Conservation (phyloP, 2,113 vertebrate genomes). For the Stercorarius parasiticus region DNA sequence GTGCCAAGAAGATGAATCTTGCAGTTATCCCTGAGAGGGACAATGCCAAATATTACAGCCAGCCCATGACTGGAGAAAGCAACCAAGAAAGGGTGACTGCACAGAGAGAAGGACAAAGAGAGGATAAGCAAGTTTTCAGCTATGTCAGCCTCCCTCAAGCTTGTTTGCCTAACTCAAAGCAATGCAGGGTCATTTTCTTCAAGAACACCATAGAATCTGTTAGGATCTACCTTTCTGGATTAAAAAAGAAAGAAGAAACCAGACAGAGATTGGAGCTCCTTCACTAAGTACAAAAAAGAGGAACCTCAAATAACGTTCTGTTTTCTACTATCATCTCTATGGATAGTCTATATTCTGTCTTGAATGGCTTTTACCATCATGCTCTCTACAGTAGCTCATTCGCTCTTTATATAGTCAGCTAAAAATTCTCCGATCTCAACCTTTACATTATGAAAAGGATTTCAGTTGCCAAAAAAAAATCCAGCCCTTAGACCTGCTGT, state of each 20-base stretch:
- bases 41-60: neutral
- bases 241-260: neutral
- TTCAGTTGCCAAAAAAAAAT: neutral
- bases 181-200: neutral
- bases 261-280: accelerated
- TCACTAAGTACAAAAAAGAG: neutral
- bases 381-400: neutral
- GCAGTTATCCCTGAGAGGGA: neutral
- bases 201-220: neutral
- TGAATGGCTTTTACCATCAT: neutral
- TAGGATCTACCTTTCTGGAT: neutral
- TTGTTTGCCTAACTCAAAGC: neutral
- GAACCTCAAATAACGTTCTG: neutral
- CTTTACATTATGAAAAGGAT: neutral
- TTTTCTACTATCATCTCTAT: neutral
- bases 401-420: neutral
- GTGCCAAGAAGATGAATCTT: neutral
- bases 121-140: neutral
- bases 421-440: neutral
- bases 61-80: neutral
- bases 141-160: neutral
- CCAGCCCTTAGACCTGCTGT: neutral
- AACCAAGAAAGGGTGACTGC: neutral
- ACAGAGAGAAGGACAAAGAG: neutral
- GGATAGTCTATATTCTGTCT: neutral